phyloP scores from a whole-genome alignment of 2,797 vertebrate species.

The Petrocephalus schoutedeni region DNA sequence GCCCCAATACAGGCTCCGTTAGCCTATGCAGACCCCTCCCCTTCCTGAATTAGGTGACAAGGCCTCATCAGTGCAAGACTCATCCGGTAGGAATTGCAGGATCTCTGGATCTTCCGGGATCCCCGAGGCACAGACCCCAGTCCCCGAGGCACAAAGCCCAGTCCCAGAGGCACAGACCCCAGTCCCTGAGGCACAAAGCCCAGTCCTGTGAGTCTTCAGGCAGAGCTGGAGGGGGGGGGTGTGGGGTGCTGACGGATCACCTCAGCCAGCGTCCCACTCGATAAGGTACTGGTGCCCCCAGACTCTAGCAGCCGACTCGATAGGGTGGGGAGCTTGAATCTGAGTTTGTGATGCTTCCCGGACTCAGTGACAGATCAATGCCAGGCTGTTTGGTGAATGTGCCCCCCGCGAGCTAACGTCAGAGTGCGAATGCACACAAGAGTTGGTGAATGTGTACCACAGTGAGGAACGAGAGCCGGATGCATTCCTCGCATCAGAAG shows the following conservation, averaged over 20 bases:
- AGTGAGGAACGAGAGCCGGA: not conserved
- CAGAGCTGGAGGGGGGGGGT: not conserved
- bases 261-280: not conserved
- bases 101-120: no score
- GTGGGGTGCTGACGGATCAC: not conserved
- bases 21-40: not conserved
- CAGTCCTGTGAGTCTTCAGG: not conserved
- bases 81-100: not conserved
- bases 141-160: no score
- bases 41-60: not conserved
- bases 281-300: not conserved
- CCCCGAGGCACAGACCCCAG: no score
- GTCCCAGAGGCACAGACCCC: no score
- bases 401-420: not conserved
- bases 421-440: not conserved
- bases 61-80: not conserved
- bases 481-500: not conserved
- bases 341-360: not conserved
- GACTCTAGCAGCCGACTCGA: not conserved
- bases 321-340: not conserved
- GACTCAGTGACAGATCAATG: not conserved
- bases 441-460: not conserved
- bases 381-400: not conserved
- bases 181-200: not conserved
- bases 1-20: not conserved